Percentiles rank a stretch among this genome's conserved stretches.
phyloP scores from a whole-genome alignment of 2,113 vertebrate genomes.

The Symphodus melops region DNA sequence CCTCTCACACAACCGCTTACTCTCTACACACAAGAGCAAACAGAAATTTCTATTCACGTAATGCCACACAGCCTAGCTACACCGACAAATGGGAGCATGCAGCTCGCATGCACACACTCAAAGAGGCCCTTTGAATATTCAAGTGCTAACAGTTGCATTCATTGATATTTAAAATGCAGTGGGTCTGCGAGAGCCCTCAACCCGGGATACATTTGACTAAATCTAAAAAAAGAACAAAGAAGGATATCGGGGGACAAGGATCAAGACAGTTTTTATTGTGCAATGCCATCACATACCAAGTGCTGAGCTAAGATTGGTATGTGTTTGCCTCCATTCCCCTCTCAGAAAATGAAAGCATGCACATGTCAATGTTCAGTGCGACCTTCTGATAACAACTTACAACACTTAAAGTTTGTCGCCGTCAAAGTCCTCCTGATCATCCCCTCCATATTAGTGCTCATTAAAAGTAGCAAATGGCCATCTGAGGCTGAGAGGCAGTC shows the following conservation, averaged over 20 bases:
- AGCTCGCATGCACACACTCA: conserved; percentile 80
- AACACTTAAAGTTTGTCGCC: conserved; percentile 74
- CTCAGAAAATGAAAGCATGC: conserved; percentile 67
- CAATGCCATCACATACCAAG: conserved; percentile 63
- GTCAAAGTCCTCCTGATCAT: conserved; percentile 79
- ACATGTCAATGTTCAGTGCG: conserved; percentile 56
- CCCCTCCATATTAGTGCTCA: conserved; percentile 73
- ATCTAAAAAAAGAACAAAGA: conserved; percentile 71
- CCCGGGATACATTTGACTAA: conserved; percentile 69
- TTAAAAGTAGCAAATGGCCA: conserved; percentile 79
- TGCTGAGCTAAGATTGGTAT: conserved; percentile 56
- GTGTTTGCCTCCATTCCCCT: conserved; percentile 59
- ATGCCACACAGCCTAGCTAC: conserved; percentile 70
- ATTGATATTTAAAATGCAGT: conserved; percentile 83
- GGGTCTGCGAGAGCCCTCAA: conserved; percentile 71
- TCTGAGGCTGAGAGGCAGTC: conserved; percentile 74
- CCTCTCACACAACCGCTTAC: conserved; percentile 70
- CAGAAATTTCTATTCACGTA: conserved; percentile 80
- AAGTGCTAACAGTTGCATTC: conserved; percentile 82
- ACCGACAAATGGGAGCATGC: conserved; percentile 78
- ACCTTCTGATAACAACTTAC: conserved; percentile 74
- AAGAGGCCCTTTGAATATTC: conserved; percentile 83
- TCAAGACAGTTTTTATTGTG: conserved; percentile 72
- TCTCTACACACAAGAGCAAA: conserved; percentile 74
- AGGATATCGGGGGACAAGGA: conserved; percentile 66